These are phyloP conservation scores for Scolopax mira DNA, from an alignment of 2,113 vertebrate species.

Conservation along the genomic window DNA sequence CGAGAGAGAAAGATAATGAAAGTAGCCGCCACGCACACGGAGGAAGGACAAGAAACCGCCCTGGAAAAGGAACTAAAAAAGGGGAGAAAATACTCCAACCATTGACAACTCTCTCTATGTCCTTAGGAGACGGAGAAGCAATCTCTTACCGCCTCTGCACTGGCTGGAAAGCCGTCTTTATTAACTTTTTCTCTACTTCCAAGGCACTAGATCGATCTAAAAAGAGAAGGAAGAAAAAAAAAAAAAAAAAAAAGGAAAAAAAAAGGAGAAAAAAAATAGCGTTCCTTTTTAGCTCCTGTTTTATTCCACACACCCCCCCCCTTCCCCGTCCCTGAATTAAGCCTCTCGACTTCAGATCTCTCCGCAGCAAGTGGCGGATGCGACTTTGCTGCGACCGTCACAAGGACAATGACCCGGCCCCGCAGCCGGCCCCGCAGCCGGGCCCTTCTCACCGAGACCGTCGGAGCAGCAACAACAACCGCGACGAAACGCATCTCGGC, in stretches of 20 bases:
- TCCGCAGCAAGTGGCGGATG: background rate
- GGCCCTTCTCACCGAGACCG: background rate
- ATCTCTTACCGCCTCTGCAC: conserved; percentile 87
- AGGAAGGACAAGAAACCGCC: background rate
- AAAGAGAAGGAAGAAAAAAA: conserved; percentile 70
- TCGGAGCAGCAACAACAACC: background rate
- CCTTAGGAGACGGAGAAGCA: conserved; percentile 62
- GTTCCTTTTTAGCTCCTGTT: conserved; percentile 36
- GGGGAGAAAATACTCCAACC: conserved; percentile 30
- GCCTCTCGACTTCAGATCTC: background rate
- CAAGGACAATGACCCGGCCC: background rate
- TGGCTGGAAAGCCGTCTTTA: conserved; percentile 89
- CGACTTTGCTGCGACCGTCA: background rate
- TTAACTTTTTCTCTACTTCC: conserved; percentile 91
- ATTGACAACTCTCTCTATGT: conserved; percentile 16
- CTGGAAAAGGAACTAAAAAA: background rate
- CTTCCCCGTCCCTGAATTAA: background rate
- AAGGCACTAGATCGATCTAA: conserved; percentile 96
- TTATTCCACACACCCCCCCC: background rate
- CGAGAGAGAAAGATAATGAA: background rate
- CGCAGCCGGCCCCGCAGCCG: background rate
- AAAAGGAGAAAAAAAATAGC: background rate
- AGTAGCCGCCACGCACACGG: background rate
- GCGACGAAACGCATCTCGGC: background rate
- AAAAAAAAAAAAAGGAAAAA: background rate